Conservation (phyloP, 1,140 invertebrate species). For the Melanaphis sacchari region DNA sequence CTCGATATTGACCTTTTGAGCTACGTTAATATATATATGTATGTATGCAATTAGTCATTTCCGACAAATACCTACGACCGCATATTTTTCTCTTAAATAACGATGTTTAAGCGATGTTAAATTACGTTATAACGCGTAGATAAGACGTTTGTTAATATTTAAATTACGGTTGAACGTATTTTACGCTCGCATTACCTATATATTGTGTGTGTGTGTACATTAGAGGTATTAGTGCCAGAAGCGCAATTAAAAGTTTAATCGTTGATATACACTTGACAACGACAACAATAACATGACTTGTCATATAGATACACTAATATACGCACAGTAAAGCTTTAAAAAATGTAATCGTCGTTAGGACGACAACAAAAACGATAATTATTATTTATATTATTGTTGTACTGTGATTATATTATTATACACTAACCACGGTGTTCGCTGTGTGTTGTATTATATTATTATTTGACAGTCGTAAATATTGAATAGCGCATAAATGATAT, state of each 20-base stretch:
- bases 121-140: neutral
- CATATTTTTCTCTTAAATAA: neutral
- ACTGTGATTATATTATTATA: neutral
- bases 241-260: slow-evolving; percentile 2
- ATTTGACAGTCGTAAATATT: neutral
- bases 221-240: neutral
- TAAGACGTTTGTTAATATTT: neutral
- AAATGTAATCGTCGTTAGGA: neutral
- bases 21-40: neutral
- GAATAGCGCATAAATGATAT: neutral
- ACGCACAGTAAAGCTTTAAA: neutral
- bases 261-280: neutral
- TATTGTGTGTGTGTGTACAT: neutral
- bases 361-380: neutral
- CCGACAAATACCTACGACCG: neutral
- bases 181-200: neutral
- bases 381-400: neutral
- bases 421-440: neutral
- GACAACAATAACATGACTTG: neutral
- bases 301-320: neutral
- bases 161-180: neutral
- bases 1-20: neutral
- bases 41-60: neutral
- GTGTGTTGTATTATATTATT: no score
- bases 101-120: neutral